Base-by-base conservation (phyloP, 2,888 invertebrate species). In the Parnassius smintheus region DNA sequence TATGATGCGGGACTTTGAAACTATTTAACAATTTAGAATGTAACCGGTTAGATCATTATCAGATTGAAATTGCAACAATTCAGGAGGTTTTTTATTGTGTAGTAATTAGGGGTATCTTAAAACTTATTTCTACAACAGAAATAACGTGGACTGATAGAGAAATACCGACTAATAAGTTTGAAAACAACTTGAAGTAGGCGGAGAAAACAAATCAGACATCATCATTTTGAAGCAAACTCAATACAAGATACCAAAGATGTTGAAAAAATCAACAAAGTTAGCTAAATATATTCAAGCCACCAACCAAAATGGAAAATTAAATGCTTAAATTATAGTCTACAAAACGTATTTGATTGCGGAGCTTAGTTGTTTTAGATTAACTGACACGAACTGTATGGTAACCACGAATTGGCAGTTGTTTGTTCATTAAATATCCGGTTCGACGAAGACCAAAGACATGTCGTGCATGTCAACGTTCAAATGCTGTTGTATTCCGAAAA, bases 401-500 rank as follows among this genome's bases (percentile, higher is more conserved):
- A n/a, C 49, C 9, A 58, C 45, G 46, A 45, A 52, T 59, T 63
- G 53, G 42, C 56, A 58, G 52, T 56, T 64, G 53, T 59, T 64
- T 56, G 48, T 64, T 53, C 64, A 56, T 53, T 60, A 56, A 48
- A 44, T 56, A 64, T 64, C 53, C 56, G 53, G 50, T 58, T 54
- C 55, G 57, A 45, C 56, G 50, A 50, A 46, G 50, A 57, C 22
- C 51, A 46, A 53, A 52, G 42, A 52, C 62, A 54, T 61, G 60
- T 54, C 59, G 61, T 48, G 60, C 49, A 60, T 65, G 58, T 56
- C 63, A 64, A 56, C 65, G 50, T 64, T 44, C 56, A 35, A 42
- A 42, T 41, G 51, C 56, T 51, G 60, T 52, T 57, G 48, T 59
- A 57, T 59, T 52, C 59, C 62, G 62, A 64, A 59, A 66, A 69